These are phyloP conservation scores for Melierax canorus DNA, from an alignment of 2,113 vertebrate species.

Conservation along the genomic window DNA sequence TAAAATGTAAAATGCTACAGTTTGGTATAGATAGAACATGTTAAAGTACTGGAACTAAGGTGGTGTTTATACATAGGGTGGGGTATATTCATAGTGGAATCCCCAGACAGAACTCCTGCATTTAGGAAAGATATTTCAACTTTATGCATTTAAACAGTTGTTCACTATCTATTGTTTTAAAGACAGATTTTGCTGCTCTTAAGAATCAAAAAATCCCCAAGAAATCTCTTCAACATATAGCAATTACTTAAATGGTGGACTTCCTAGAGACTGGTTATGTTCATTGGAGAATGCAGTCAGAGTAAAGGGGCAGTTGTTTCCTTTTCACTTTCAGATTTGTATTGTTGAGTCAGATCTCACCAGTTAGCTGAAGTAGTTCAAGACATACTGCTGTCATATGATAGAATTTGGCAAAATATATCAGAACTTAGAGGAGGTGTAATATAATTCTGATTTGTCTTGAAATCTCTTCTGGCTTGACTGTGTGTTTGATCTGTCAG, in stretches of 20 bases:
- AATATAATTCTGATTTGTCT: not conserved
- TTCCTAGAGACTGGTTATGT: not conserved
- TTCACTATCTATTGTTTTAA: not conserved
- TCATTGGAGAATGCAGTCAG: not conserved
- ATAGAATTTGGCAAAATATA: not conserved
- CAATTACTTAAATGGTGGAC: not conserved
- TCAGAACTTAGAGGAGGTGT: not conserved
- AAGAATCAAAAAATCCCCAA: not conserved
- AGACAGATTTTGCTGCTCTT: not conserved
- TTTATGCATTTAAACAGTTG: not conserved
- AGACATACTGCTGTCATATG: not conserved
- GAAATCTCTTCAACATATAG: not conserved
- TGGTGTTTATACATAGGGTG: not conserved
- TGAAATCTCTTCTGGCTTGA: not conserved
- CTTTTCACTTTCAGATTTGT: not conserved
- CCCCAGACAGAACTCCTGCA: not conserved
- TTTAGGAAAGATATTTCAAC: not conserved
- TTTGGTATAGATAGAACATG: not conserved
- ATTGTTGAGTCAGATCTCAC: not conserved
- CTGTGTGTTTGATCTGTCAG: not conserved
- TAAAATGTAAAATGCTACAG: not conserved
- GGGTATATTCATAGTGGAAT: not conserved
- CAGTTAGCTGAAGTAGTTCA: not conserved
- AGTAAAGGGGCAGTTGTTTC: not conserved
- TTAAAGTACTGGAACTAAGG: not conserved